Percentiles rank a stretch among this genome's conserved stretches.
Evolutionary conservation across 92 coral and sea anemone genomes (phyloP).

Genomic region (Phenganax subtilis): DNA sequence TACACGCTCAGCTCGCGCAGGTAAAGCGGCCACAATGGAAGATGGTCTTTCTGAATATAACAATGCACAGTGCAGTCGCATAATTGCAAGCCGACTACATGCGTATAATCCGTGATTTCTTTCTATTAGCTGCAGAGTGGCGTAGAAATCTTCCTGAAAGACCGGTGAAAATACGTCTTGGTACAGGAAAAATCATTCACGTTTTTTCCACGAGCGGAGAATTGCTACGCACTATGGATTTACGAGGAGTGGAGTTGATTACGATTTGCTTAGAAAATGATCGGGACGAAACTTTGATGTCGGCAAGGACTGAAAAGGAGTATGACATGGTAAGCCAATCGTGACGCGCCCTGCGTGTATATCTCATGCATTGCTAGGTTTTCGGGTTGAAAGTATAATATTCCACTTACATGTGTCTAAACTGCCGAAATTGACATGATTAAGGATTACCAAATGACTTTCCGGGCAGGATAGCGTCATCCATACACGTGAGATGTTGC

Average conservation of each 20-base stretch:
- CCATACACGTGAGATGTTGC: too few relatives aligned
- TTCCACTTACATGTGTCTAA: too few relatives aligned
- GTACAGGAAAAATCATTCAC: constrained; percentile 4
- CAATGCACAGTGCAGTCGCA: too few relatives aligned
- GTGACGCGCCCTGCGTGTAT: neutral
- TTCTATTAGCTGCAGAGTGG: constrained; percentile 33
- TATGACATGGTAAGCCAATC: constrained; percentile 27
- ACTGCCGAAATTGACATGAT: too few relatives aligned
- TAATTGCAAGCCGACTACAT: too few relatives aligned
- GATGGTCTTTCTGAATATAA: too few relatives aligned
- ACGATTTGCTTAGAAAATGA: constrained; percentile 24
- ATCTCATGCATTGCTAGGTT: neutral
- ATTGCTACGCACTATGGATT: constrained; percentile 26
- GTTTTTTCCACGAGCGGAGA: constrained; percentile 15
- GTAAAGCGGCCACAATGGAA: neutral
- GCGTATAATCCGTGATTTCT: too few relatives aligned
- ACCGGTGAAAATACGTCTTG: constrained; percentile 6
- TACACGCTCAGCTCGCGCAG: too few relatives aligned
- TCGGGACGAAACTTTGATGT: constrained; percentile 11
- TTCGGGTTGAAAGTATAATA: neutral
- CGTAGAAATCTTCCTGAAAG: constrained; percentile 31
- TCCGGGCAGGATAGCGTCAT: too few relatives aligned
- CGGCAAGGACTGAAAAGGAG: constrained; percentile 21
- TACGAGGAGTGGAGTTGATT: constrained; percentile 20
- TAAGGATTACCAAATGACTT: too few relatives aligned